Conservation (phyloP, 2,113 vertebrate genomes). For the Dryoscopus gambensis region DNA sequence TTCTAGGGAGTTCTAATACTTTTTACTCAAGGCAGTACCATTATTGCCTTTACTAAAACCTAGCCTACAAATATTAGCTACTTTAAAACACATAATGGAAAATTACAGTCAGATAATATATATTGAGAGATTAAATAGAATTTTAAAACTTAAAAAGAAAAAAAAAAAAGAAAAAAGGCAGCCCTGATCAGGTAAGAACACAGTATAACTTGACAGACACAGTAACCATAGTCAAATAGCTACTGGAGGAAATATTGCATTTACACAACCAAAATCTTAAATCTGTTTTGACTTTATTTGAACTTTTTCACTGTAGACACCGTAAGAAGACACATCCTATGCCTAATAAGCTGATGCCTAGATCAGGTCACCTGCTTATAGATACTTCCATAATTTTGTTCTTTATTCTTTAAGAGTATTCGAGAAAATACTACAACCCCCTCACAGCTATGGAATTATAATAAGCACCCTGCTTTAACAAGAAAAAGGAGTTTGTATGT, state of each 20-base stretch:
- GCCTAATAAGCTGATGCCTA: neutral
- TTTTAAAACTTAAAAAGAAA: neutral
- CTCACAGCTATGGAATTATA: neutral
- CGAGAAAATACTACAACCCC: neutral
- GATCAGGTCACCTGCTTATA: constrained; percentile 1
- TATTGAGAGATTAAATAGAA: neutral
- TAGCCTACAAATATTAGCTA: neutral
- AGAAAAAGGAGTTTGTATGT: neutral
- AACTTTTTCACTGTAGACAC: neutral
- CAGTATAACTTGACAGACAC: neutral
- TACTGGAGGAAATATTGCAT: neutral
- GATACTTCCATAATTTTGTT: neutral
- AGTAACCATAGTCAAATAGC: neutral
- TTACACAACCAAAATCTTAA: neutral
- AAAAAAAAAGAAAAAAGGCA: neutral
- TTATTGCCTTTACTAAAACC: neutral
- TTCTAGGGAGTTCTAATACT: neutral
- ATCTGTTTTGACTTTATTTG: constrained; percentile 11
- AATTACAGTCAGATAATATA: neutral
- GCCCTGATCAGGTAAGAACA: neutral
- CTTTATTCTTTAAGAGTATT: neutral
- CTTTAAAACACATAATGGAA: neutral
- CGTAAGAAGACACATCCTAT: neutral
- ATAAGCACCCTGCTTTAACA: neutral
- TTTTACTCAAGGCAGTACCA: neutral